These are phyloP conservation scores for Tympanoctomys barrerae DNA, from an alignment of 2,797 vertebrate genomes.

Conservation along the genomic window DNA sequence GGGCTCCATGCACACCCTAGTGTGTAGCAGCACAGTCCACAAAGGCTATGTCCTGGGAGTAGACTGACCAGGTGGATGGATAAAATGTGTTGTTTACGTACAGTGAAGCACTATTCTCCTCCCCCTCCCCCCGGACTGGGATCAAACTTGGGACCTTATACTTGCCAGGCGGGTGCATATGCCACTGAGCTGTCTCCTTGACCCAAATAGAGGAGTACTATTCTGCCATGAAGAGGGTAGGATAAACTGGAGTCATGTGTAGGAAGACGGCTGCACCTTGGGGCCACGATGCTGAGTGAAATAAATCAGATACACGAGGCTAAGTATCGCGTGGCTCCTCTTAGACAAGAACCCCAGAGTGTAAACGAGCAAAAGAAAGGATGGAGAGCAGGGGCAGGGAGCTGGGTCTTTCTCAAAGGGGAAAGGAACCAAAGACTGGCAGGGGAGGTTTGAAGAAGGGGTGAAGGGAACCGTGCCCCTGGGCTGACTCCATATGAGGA, in stretches of 20 bases:
- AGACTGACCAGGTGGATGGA: background rate
- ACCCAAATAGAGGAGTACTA: background rate
- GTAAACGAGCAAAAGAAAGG: background rate
- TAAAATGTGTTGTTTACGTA: background rate
- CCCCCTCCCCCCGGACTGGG: no score
- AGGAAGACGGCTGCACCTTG: background rate
- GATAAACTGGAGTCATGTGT: background rate
- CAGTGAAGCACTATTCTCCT: background rate
- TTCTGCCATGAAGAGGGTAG: background rate
- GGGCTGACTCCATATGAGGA: background rate
- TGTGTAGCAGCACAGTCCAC: background rate
- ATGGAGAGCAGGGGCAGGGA: background rate
- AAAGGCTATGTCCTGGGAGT: background rate
- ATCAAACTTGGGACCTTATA: no score
- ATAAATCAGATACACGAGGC: background rate
- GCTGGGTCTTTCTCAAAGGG: background rate
- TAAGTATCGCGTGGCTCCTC: background rate
- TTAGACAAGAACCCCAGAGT: background rate
- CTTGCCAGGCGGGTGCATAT: no score
- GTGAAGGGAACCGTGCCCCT: background rate
- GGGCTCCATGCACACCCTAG: background rate
- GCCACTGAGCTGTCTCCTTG: no score
- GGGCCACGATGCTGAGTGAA: background rate
- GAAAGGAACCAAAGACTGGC: background rate
- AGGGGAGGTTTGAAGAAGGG: background rate